phyloP scores from a whole-genome alignment of 2,113 vertebrate genomes.

The Naja naja region DNA sequence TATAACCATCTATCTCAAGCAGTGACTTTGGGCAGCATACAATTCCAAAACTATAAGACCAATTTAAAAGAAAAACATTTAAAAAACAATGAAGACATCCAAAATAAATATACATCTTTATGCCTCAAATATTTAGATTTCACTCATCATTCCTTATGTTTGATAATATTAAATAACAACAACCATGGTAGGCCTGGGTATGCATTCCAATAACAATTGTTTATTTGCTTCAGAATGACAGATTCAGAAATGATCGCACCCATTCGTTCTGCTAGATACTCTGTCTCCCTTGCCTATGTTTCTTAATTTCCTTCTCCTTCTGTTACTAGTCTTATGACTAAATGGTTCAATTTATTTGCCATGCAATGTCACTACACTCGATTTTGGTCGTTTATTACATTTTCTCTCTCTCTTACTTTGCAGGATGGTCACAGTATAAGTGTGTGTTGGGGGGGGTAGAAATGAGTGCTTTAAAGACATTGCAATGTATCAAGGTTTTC shows the following conservation, averaged over 20 bases:
- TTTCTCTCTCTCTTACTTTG: constrained; percentile 48
- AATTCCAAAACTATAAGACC: not conserved
- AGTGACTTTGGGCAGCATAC: not conserved
- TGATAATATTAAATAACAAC: constrained; percentile 44
- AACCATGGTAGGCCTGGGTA: constrained; percentile 51
- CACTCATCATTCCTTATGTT: constrained; percentile 45
- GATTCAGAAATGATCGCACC: constrained; percentile 53
- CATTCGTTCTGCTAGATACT: constrained; percentile 65
- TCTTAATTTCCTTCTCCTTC: constrained; percentile 59
- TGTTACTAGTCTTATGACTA: constrained; percentile 68
- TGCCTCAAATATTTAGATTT: constrained; percentile 62
- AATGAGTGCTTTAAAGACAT: constrained; percentile 40
- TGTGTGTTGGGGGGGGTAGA: constrained; percentile 14
- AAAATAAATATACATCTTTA: constrained; percentile 59
- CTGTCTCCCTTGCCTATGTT: constrained; percentile 52
- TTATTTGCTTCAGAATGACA: constrained; percentile 63
- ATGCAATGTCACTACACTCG: constrained; percentile 35
- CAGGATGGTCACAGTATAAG: constrained; percentile 35
- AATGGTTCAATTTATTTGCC: constrained; percentile 70
- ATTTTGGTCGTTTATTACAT: constrained; percentile 50
- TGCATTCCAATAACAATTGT: constrained; percentile 50
- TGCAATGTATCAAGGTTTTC: constrained; percentile 39
- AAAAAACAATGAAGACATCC: not conserved
- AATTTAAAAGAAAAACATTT: not conserved
- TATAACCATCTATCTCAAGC: not conserved